A percentile compares a stretch with the other conserved stretches of the same genome.
Conservation (phyloP, 37 sponge, comb jelly and placozoan species). For the Lycopodina hypogea region DNA sequence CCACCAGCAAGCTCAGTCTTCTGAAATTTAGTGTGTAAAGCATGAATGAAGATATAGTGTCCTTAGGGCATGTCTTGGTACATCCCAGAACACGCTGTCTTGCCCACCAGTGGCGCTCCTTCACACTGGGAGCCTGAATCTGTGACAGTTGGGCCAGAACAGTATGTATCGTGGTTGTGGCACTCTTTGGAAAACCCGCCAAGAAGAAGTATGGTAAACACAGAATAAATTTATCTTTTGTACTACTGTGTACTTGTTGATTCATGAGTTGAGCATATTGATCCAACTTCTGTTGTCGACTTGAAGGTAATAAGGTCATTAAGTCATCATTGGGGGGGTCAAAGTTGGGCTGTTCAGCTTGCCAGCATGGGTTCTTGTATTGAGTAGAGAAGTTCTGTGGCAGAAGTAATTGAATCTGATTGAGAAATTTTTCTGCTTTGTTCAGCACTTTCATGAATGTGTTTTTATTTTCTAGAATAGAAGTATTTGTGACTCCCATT, state of each 20-base stretch:
- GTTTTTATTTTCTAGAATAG: neutral
- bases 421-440: slow-evolving; percentile 4
- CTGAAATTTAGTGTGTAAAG: slow-evolving; percentile 8
- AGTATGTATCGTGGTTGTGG: slow-evolving; percentile 19
- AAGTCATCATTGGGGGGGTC: neutral
- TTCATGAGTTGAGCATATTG: neutral
- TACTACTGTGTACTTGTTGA: neutral
- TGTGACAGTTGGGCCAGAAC: slow-evolving; percentile 7
- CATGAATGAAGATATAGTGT: neutral
- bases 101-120: slow-evolving; percentile 56
- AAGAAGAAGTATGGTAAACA: slow-evolving; percentile 41
- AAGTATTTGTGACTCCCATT: neutral
- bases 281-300: neutral
- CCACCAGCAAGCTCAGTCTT: neutral
- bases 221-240: neutral
- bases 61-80: neutral
- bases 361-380: slow-evolving; percentile 33
- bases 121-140: slow-evolving; percentile 3
- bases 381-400: neutral
- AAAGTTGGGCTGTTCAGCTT: neutral
- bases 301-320: neutral
- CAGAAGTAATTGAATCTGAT: slow-evolving; percentile 4
- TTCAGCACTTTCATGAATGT: neutral
- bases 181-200: slow-evolving; percentile 50
- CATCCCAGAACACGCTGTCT: neutral